Evolutionary conservation across 2,797 vertebrate genomes (phyloP), one percentile per base, ranked within the genome.

Genomic region (Dicrostonyx torquatus): DNA sequence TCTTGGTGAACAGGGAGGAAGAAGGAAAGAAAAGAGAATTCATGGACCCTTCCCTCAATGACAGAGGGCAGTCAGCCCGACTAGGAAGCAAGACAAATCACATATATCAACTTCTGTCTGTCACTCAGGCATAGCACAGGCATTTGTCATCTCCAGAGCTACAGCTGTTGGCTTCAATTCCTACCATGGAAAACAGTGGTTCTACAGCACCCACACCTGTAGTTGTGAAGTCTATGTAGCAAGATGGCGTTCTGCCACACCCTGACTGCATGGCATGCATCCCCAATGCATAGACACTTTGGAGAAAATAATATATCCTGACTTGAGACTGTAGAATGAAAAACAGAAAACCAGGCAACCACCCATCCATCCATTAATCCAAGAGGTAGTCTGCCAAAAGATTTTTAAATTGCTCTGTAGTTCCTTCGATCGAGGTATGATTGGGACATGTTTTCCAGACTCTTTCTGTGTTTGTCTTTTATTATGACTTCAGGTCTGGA

Each of bases 31-130:
- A 26, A 20, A 1, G 9, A 8, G 6, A 10, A 26, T n/a, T 11
- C 4, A 14, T 2, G 18, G 76, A 22, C 29, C 34, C 58, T 31
- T 45, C 55, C 79, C 20, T 0, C 1, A 2, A 40, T 77, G 55
- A 24, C 1, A 26, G 13, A 13, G 34, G 0, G 0, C 11, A 4
- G 26, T 34, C n/a, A 8, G 13, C 29, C 31, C 0, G 0, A 11
- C n/a, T 0, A 4, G 66, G 89, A 80, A 48, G 50, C 64, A 34
- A 43, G 29, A 7, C 1, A 0, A 3, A 1, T 34, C 5, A 3
- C 3, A 0, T 3, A 31, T 13, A 37, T 50, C 5, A 12, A 6
- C 5, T 31, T 43, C n/a, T 68, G 55, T 13, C n/a, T 14, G 3
- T 45, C 29, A 1, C 26, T 29, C 6, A 2, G 55, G 26, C 9